A percentile compares a stretch with the other conserved stretches of the same genome.
These are phyloP conservation scores for Ceyx cyanopectus DNA, from an alignment of 2,113 vertebrate genomes.

Conservation along the genomic window DNA sequence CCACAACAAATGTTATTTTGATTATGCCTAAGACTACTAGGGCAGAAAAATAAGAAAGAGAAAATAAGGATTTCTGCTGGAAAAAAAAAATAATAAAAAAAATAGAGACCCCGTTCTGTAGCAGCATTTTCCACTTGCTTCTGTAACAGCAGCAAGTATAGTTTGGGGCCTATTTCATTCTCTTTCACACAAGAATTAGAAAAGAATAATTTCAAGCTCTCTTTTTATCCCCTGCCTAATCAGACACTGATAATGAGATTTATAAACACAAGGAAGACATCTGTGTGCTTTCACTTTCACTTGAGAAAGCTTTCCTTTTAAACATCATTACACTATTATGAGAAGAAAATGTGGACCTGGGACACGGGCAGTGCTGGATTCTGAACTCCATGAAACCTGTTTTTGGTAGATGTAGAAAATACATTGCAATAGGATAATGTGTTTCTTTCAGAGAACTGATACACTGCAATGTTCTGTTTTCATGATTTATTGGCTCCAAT, in stretches of 20 bases:
- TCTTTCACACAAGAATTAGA: neutral
- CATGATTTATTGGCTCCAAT: neutral
- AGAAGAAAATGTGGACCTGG: neutral
- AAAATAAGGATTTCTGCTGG: neutral
- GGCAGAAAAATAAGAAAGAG: neutral
- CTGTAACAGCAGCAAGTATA: no score
- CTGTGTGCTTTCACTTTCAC: neutral
- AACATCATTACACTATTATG: rapidly evolving
- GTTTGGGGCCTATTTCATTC: neutral
- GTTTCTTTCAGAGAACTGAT: neutral
- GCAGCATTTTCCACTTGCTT: neutral
- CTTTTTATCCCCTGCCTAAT: neutral
- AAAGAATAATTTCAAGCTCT: neutral
- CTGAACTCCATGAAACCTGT: neutral
- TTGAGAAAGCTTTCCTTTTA: neutral
- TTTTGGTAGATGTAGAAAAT: neutral
- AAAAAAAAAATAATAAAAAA: neutral
- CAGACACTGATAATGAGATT: neutral
- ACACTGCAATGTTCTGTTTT: neutral
- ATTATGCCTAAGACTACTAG: neutral
- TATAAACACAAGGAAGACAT: neutral
- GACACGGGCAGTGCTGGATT: neutral
- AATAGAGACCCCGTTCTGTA: neutral
- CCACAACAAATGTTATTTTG: neutral
- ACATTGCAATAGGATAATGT: neutral